These are phyloP conservation scores for Grallaria varia DNA, from an alignment of 2,113 vertebrate genomes.

Conservation along the genomic window DNA sequence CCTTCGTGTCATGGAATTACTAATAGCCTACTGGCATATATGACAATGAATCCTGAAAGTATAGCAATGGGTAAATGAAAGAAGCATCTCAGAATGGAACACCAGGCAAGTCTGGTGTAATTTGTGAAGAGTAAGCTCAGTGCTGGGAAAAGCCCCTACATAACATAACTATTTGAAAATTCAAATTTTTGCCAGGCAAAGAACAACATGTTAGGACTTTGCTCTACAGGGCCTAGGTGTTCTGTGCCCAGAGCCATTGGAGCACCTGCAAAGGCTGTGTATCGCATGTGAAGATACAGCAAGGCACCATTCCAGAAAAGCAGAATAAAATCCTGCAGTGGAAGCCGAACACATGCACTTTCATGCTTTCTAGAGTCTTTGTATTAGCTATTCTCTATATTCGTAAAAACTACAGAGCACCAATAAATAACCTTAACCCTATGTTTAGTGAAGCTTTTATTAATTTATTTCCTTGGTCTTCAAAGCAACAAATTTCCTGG, in stretches of 20 bases:
- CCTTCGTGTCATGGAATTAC: constrained; percentile 51
- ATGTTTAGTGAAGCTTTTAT: not conserved
- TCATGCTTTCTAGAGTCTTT: constrained; percentile 1
- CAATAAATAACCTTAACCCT: constrained; percentile 1
- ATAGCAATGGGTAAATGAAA: constrained; percentile 34
- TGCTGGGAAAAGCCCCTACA: constrained; percentile 22
- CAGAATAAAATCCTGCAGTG: not conserved
- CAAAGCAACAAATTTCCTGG: constrained; percentile 30
- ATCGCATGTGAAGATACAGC: not conserved
- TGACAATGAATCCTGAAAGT: constrained; percentile 59
- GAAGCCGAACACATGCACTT: not conserved
- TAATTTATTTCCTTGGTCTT: constrained; percentile 22
- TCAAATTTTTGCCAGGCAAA: not conserved
- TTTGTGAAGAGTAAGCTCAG: not conserved
- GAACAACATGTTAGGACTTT: not conserved
- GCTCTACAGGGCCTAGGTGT: not conserved
- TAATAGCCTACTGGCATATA: constrained; percentile 62
- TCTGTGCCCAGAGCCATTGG: not conserved
- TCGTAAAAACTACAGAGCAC: not conserved
- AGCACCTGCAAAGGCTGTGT: not conserved
- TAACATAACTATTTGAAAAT: not conserved
- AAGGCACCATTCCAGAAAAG: not conserved
- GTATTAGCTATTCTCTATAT: not conserved
- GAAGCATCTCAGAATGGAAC: constrained; percentile 39
- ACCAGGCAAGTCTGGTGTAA: constrained; percentile 3